Base-by-base conservation (phyloP, 2,888 invertebrate species). In the Psococerastis gibbosa region DNA sequence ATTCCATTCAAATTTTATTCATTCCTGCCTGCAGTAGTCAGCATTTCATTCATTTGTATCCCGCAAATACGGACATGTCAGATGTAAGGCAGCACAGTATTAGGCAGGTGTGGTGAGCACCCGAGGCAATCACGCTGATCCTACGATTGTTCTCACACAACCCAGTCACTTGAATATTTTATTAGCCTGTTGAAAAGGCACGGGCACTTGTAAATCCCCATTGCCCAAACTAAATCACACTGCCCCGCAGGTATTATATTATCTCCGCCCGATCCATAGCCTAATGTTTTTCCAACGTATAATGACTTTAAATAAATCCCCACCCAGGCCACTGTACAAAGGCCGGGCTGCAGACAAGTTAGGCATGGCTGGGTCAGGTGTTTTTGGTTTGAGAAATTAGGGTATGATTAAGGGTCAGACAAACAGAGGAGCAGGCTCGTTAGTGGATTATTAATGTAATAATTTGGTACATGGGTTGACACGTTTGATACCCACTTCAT, bases 111-210 rank as follows among this genome's bases (percentile, higher is more conserved):
- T 11, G 27, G 6, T 9, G 8, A 9, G 27, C 8, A 27, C 27
- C 11, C 8, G 27, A 27, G 38, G 38, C 38, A 38, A 38, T 38
- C 38, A 38, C 17, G 38, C 22, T 38, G 38, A 38, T 38, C 38
- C 22, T 38, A 38, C 38, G 38, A 38, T 38, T 38, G 38, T 38
- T 38, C 38, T 38, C 38, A 38, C 38, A 38, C 38, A 38, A 27
- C 27, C 27, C 27, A 11, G 11, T 11, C 27, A 27, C 8, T 27
- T 27, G 27, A 27, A 27, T 27, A 27, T 27, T 27, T 27, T 27
- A 27, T 11, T 6, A 27, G 8, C 27, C 6, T 27, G 27, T 27
- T 27, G 27, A 27, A 27, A 27, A 27, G 8, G 8, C 11, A 11
- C 8, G 11, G 27, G 6, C 27, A 27, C 8, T 27, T 9, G 27